Evolutionary conservation across 1,140 invertebrate genomes (phyloP).

Genomic region (Drosophila trapezifrons): DNA sequence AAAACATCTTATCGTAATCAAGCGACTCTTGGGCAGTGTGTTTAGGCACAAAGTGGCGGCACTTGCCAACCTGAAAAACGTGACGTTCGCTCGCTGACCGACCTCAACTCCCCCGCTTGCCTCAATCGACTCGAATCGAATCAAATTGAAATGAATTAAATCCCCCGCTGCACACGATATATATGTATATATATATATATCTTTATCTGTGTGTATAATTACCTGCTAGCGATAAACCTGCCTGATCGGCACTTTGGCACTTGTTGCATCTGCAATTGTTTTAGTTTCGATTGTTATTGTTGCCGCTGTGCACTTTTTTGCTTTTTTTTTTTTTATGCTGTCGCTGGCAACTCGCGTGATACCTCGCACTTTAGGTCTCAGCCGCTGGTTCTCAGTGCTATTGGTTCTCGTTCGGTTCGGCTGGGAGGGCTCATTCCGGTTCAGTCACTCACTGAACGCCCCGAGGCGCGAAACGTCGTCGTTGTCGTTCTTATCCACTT

Average conservation of each 20-base stretch:
- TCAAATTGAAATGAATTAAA: constrained; percentile 27
- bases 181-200: constrained; percentile 21
- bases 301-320: constrained; percentile 24
- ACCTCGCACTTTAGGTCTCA: constrained; percentile 55
- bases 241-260: constrained; percentile 75
- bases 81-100: constrained; percentile 53
- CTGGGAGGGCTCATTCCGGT: constrained; percentile 62
- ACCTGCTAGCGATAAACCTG: constrained; percentile 46
- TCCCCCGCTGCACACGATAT: constrained; percentile 18
- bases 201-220: constrained; percentile 18
- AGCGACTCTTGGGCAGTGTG: constrained; percentile 2
- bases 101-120: constrained; percentile 28
- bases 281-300: constrained; percentile 28
- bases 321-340: constrained; percentile 54
- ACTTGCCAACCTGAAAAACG: constrained; percentile 35
- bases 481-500: constrained; percentile 36
- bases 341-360: constrained; percentile 75
- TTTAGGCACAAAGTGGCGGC: not conserved
- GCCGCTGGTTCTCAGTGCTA: constrained; percentile 31
- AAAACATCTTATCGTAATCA: constrained; percentile 18
- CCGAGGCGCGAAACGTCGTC: constrained; percentile 61
- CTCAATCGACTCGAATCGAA: constrained; percentile 7
- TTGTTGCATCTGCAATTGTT: constrained; percentile 55
- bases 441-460: constrained; percentile 69
- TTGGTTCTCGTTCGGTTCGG: constrained; percentile 51